Evolutionary conservation across 2,113 vertebrate species (phyloP).

Genomic region (Vimba vimba): DNA sequence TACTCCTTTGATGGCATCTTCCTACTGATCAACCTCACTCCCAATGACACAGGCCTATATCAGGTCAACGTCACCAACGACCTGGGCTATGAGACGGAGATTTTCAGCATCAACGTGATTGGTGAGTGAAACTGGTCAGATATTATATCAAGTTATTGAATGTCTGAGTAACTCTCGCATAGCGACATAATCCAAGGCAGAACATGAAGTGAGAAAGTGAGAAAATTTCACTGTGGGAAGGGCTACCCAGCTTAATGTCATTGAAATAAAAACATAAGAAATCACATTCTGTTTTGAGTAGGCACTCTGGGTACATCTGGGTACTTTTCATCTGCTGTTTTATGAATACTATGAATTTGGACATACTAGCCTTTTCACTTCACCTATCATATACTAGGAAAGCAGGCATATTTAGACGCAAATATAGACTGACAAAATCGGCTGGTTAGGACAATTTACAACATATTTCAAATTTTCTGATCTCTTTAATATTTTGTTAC

Average conservation of each 20-base stretch:
- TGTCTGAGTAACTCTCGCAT: neutral
- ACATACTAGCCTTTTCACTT: too few species aligned
- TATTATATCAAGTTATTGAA: neutral
- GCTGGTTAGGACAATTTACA: neutral
- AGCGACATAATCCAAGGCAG: neutral
- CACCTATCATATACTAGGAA: neutral
- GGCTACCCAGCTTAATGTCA: too few species aligned
- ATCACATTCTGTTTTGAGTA: neutral
- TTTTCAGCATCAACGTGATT: constrained; percentile 72
- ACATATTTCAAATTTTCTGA: neutral
- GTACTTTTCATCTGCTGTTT: neutral
- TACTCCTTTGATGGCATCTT: constrained; percentile 69
- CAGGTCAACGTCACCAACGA: constrained; percentile 75
- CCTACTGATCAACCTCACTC: constrained; percentile 69
- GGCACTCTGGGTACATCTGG: neutral
- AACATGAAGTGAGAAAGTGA: neutral
- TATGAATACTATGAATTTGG: neutral
- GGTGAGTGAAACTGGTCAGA: constrained; percentile 59
- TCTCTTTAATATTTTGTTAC: neutral
- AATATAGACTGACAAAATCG: neutral
- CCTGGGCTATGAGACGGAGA: constrained; percentile 69
- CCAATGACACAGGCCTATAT: constrained; percentile 71
- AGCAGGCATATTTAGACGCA: neutral
- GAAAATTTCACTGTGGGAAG: neutral
- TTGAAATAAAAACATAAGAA: neutral